A percentile compares a stretch with the other conserved stretches of the same genome.
These are phyloP conservation scores for Sabellastarte sp. DNA, from an alignment of 2,888 invertebrate species.

Conservation along the genomic window DNA sequence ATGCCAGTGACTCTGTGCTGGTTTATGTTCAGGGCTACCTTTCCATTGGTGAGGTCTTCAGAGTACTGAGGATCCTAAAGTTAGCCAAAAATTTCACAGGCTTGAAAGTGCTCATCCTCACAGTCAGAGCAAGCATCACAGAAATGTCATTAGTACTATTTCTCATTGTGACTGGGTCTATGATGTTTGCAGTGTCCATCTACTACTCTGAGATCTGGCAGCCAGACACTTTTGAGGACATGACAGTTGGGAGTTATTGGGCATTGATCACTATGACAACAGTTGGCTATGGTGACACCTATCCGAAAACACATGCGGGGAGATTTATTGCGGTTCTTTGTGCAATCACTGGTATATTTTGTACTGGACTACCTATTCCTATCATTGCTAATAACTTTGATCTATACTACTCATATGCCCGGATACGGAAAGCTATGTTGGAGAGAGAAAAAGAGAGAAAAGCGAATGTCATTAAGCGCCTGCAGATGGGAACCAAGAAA, in stretches of 20 bases:
- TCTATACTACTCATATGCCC: slow-evolving; percentile 27
- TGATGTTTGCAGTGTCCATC: slow-evolving; percentile 9
- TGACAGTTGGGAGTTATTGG: slow-evolving; percentile 28
- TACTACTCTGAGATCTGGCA: slow-evolving; percentile 7
- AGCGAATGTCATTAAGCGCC: background rate
- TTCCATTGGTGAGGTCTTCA: slow-evolving; percentile 1
- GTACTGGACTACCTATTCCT: slow-evolving; percentile 31
- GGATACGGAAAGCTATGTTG: slow-evolving; percentile 4
- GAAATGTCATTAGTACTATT: slow-evolving; percentile 8
- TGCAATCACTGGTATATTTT: slow-evolving; percentile 34
- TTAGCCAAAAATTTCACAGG: slow-evolving; percentile 5
- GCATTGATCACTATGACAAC: slow-evolving; percentile 35
- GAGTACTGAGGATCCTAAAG: slow-evolving; percentile 6
- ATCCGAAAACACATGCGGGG: slow-evolving; percentile 28
- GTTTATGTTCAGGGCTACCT: background rate
- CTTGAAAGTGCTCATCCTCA: slow-evolving; percentile 10
- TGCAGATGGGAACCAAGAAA: no score
- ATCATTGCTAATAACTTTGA: slow-evolving; percentile 36
- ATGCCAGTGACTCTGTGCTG: background rate
- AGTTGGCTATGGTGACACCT: slow-evolving; percentile 35
- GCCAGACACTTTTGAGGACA: slow-evolving; percentile 3
- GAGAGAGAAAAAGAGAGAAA: background rate
- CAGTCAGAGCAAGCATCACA: slow-evolving; percentile 6
- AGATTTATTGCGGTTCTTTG: slow-evolving; percentile 34
- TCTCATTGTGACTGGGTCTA: slow-evolving; percentile 4